A percentile compares a stretch with the other conserved stretches of the same genome.
These are phyloP conservation scores for Neoarius graeffei DNA, from an alignment of 2,113 vertebrate genomes.

Conservation along the genomic window DNA sequence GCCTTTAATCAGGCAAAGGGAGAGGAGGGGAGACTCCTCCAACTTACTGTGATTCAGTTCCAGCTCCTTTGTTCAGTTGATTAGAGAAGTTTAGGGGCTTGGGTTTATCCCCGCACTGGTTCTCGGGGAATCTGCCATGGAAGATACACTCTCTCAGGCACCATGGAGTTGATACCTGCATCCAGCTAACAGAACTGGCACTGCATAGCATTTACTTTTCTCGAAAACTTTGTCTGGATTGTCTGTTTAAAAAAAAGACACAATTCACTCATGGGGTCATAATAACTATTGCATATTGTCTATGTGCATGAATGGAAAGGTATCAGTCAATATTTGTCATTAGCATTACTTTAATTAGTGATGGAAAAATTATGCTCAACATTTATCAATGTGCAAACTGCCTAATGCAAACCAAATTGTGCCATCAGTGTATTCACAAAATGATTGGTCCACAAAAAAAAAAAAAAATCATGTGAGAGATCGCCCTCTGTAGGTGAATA, in stretches of 20 bases:
- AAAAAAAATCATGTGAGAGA: neutral
- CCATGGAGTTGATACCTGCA: neutral
- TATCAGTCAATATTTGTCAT: neutral
- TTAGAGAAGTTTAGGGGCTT: constrained; percentile 23
- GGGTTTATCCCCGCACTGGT: constrained; percentile 25
- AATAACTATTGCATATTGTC: neutral
- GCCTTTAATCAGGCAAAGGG: constrained; percentile 39
- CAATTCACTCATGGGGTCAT: neutral
- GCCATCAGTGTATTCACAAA: neutral
- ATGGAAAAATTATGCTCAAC: neutral
- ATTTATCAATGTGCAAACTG: neutral
- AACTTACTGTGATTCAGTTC: constrained; percentile 8
- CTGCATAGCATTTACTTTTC: neutral
- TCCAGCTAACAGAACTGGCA: neutral
- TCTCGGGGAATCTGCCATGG: constrained; percentile 10
- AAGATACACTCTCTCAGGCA: neutral
- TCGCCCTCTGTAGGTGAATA: constrained; percentile 25
- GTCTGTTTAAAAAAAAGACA: neutral
- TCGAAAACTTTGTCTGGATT: neutral
- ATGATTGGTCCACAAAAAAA: neutral
- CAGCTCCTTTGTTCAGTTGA: constrained; percentile 24
- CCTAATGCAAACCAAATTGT: neutral
- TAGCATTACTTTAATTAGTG: neutral
- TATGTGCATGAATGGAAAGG: neutral
- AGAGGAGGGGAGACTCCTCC: neutral